Percentiles rank a stretch among this genome's conserved stretches.
Evolutionary conservation across 2,797 vertebrate genomes (phyloP).

Genomic region (Paratrypauchen microcephalus): DNA sequence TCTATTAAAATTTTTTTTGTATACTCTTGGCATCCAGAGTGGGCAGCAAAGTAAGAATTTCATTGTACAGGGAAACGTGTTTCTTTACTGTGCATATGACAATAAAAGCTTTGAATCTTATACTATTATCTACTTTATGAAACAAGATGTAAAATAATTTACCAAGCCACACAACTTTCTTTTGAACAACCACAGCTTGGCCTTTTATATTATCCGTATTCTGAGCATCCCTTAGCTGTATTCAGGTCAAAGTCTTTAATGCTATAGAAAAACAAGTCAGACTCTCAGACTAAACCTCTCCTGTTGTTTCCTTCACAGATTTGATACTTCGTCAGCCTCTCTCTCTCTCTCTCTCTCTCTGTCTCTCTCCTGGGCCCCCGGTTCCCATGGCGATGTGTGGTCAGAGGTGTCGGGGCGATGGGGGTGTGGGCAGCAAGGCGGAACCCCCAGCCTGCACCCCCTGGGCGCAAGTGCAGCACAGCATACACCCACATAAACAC

Average conservation of each 20-base stretch:
- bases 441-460: constrained; percentile 77
- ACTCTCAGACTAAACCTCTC: constrained; percentile 46
- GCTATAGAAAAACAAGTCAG: constrained; percentile 25
- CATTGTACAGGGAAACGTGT: too few species aligned
- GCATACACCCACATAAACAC: constrained; percentile 26
- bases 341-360: constrained; percentile 64
- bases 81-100: too few species aligned
- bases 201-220: too few species aligned
- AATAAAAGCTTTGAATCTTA: too few species aligned
- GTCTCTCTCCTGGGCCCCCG: constrained; percentile 71
- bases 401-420: constrained; percentile 71
- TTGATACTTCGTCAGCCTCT: constrained; percentile 50
- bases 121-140: background rate
- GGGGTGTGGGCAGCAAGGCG: constrained; percentile 75
- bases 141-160: background rate
- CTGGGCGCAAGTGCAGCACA: constrained; percentile 53
- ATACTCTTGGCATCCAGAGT: too few species aligned
- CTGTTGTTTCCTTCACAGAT: constrained; percentile 52
- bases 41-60: too few species aligned
- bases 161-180: background rate
- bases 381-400: constrained; percentile 82
- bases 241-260: constrained; percentile 12
- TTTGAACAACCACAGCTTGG: background rate
- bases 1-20: too few species aligned
- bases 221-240: background rate